Base-by-base conservation (phyloP, 1,140 invertebrate species). In the Eubasilissa regina region DNA sequence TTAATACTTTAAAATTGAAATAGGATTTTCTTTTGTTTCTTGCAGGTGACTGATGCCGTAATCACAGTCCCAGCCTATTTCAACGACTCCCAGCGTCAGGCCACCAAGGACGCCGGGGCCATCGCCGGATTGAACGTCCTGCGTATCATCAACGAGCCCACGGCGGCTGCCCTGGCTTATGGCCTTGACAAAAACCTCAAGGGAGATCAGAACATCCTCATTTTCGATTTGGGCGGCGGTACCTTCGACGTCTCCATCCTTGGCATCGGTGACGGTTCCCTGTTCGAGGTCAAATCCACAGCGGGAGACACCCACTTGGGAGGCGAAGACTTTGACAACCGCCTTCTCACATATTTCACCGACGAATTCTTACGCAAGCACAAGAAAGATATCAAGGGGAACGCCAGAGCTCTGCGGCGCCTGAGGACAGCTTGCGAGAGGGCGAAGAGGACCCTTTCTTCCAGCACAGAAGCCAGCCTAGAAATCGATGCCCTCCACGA, bases 211-310 rank as follows among this genome's bases (percentile, higher is more conserved):
- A 94, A 93, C 84, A 92, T 95, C 0, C 86, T 94, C 0, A 94
- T 95, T 48, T 95, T 94, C 79, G 94, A 95, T 85, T 87, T 95
- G 44, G 94, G 94, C 7, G 94, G 94, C 58, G 93, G 94, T 17
- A 94, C 94, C 55, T 95, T 95, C 79, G 96, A 98, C 87, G 96
- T 97, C 0, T 97, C 96, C 15, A 93, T 97, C 56, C 86, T 98
- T 0, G 92, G 93, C 64, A 97, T 98, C 85, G 94, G 95, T 79
- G 95, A 97, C 86, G 96, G 96, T 7, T 93, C 93, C 0, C 85
- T 94, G 19, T 95, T 94, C 83, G 92, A 97, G 89, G 95, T 96
- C 0, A 93, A 92, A 86, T 91, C 95, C 0, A 96, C 95, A 8
- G 93, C 94, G 0, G 94, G 94, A 0, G 93, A 94, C 83, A 94